Conservation (phyloP, 2,888 invertebrate genomes). For the Neoscelio sp. region DNA sequence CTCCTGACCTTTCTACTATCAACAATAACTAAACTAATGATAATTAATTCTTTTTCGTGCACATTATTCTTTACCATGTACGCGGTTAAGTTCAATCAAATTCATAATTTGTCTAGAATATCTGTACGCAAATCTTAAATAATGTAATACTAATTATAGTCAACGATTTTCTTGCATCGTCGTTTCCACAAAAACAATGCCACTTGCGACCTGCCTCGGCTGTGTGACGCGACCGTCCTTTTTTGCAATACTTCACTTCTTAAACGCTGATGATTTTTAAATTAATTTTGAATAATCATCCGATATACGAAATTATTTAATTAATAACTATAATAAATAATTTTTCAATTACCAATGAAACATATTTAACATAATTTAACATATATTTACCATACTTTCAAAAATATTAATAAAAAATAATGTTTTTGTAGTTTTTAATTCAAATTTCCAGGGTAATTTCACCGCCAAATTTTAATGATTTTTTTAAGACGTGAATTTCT, state of each 20-base stretch:
- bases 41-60: constrained; percentile 19
- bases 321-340: too few relatives aligned
- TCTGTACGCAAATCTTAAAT: constrained; percentile 17
- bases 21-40: constrained; percentile 19
- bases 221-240: not conserved
- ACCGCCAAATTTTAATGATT: too few relatives aligned
- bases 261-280: not conserved
- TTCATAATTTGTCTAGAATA: constrained; percentile 36
- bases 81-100: constrained; percentile 19
- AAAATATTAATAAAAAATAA: too few relatives aligned
- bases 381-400: too few relatives aligned
- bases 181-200: not conserved
- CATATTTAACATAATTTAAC: too few relatives aligned
- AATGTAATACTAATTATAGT: constrained; percentile 39
- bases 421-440: too few relatives aligned
- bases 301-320: too few relatives aligned
- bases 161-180: constrained; percentile 5
- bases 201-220: constrained; percentile 18
- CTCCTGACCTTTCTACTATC: constrained; percentile 40
- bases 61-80: not conserved
- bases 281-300: not conserved
- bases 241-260: not conserved
- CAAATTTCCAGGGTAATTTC: too few relatives aligned
- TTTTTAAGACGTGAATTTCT: too few relatives aligned
- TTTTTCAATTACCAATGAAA: too few relatives aligned